Percentiles rank a stretch among this genome's conserved stretches.
These are phyloP conservation scores for Nephila pilipes DNA, from an alignment of 1,140 invertebrate species.

Conservation along the genomic window DNA sequence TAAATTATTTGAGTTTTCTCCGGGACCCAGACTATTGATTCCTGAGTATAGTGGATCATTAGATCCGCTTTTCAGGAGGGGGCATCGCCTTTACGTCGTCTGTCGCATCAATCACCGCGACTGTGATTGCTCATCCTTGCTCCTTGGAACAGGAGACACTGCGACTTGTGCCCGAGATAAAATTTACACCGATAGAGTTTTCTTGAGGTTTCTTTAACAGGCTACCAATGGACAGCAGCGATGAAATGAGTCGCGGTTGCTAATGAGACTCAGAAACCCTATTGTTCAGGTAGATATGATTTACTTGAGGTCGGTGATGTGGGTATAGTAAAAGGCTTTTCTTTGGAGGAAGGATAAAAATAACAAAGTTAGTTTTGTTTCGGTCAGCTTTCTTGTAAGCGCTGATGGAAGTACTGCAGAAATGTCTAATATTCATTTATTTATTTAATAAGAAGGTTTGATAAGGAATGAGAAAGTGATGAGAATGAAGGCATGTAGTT, in stretches of 20 bases:
- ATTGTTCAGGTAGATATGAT: conserved; percentile 8
- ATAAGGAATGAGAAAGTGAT: no score
- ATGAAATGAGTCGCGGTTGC: neutral
- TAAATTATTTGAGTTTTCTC: conserved; percentile 72
- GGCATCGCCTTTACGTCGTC: conserved; percentile 62
- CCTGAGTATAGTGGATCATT: conserved; percentile 70
- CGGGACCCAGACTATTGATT: conserved; percentile 64
- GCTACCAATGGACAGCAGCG: no score
- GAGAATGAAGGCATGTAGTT: no score
- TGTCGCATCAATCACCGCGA: conserved; percentile 61
- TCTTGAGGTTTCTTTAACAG: neutral
- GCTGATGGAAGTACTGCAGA: neutral
- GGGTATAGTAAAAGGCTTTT: neutral
- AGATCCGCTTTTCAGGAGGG: conserved; percentile 68
- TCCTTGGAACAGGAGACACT: conserved; percentile 19
- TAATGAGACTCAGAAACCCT: neutral
- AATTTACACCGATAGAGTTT: neutral
- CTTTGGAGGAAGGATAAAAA: neutral
- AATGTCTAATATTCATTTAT: no score
- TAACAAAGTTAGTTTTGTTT: neutral
- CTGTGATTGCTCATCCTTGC: neutral
- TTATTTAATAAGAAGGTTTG: no score
- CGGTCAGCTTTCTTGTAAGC: neutral
- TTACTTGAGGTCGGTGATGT: neutral
- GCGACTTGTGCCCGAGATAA: neutral